A percentile compares a stretch with the other conserved stretches of the same genome.
Evolutionary conservation across 2,888 invertebrate genomes (phyloP).

Genomic region (Acanthococcus lagerstroemiae): DNA sequence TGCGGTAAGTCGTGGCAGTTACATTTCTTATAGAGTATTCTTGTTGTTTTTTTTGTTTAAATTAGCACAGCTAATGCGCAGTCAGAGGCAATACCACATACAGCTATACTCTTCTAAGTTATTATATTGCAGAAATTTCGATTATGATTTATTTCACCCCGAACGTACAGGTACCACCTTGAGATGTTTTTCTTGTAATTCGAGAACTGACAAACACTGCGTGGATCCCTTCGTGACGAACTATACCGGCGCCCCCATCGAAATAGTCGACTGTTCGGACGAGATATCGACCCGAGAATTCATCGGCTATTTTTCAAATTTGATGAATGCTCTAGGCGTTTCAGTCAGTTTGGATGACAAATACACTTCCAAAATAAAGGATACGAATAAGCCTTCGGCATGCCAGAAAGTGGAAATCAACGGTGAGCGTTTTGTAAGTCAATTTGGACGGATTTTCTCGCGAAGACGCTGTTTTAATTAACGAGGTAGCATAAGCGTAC

Average conservation of each 20-base stretch:
- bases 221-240: neutral
- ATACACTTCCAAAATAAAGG: neutral
- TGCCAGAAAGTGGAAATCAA: constrained; percentile 15
- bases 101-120: no score
- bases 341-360: neutral
- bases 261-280: neutral
- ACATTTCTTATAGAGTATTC: no score
- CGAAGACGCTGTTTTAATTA: no score
- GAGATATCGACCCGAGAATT: constrained; percentile 6
- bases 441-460: no score
- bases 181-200: constrained; percentile 7
- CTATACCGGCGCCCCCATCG: neutral
- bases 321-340: neutral
- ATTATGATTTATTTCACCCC: no score
- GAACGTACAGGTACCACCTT: neutral
- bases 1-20: no score
- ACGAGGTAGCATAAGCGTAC: no score
- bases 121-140: no score
- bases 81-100: no score
- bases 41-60: no score
- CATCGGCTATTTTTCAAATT: neutral
- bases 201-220: neutral
- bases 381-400: neutral
- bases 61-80: no score
- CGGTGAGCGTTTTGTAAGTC: neutral